Evolutionary conservation across 2,797 vertebrate genomes (phyloP).

Genomic region (Etheostoma nigrum): DNA sequence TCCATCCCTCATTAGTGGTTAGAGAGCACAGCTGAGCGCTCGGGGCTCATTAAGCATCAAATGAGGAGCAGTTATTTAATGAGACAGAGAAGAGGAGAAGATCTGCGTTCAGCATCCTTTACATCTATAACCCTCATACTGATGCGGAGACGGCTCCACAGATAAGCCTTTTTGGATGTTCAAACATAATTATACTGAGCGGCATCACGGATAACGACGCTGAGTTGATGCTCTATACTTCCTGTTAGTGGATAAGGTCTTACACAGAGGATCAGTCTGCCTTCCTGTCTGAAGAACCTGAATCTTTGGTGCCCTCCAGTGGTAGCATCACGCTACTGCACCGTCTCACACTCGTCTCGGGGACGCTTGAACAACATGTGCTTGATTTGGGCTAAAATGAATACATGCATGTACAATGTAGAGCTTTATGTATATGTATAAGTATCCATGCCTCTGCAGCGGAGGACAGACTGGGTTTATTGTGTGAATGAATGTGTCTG

Average conservation of each 20-base stretch:
- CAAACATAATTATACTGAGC: neutral
- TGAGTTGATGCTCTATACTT: neutral
- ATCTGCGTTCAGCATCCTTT: neutral
- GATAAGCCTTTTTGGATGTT: neutral
- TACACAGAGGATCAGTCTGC: neutral
- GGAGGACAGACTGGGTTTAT: no score
- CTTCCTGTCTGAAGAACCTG: neutral
- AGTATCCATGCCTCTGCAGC: no score
- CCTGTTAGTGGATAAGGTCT: neutral
- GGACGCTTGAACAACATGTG: neutral
- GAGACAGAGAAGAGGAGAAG: neutral
- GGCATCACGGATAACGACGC: no score
- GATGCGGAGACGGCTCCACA: neutral
- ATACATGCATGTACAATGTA: no score
- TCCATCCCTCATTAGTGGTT: slow-evolving; percentile 16
- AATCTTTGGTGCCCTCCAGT: neutral
- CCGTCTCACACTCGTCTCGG: neutral
- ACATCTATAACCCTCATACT: neutral
- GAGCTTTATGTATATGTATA: no score
- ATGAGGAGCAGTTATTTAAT: neutral
- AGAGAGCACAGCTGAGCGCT: slow-evolving; percentile 31
- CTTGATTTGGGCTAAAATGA: neutral
- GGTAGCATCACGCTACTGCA: neutral
- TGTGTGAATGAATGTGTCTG: no score
- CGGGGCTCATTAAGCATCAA: slow-evolving; percentile 11